phyloP scores from a whole-genome alignment of 2,797 vertebrate genomes.

The Knipowitschia caucasica region DNA sequence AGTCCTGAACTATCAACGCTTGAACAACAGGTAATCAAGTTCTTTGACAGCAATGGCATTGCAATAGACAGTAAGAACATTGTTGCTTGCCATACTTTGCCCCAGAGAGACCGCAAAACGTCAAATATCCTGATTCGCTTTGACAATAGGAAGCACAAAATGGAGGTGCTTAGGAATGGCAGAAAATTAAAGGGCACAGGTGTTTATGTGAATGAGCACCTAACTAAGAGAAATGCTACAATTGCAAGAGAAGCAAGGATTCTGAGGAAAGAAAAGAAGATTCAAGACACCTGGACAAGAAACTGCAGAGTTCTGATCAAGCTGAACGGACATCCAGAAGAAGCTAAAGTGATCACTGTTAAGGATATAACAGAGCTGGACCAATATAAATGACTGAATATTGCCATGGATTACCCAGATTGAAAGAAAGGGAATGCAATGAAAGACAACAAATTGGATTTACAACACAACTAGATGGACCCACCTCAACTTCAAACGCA shows the following conservation, averaged over 20 bases:
- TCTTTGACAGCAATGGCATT: neutral
- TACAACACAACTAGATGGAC: too few relatives aligned
- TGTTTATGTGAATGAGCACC: neutral
- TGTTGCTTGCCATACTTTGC: neutral
- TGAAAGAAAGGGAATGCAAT: too few relatives aligned
- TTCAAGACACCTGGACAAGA: conserved; percentile 1
- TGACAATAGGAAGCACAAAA: neutral
- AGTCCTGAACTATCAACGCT: too few relatives aligned
- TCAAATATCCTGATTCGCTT: neutral
- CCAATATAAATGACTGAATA: too few relatives aligned
- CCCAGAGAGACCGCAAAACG: neutral
- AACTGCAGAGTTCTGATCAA: neutral
- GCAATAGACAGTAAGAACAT: neutral
- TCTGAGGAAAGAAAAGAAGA: neutral
- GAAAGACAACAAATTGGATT: too few relatives aligned
- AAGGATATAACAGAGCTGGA: neutral
- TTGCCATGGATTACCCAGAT: too few relatives aligned
- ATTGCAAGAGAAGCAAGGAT: neutral
- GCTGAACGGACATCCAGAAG: neutral
- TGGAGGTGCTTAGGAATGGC: neutral
- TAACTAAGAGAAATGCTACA: too few relatives aligned
- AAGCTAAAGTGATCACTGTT: neutral
- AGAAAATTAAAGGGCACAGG: neutral
- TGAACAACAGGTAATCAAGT: neutral
- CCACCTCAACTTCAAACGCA: too few relatives aligned